Base-by-base conservation (phyloP, 2,113 vertebrate species). In the Notarius lentiginosus region DNA sequence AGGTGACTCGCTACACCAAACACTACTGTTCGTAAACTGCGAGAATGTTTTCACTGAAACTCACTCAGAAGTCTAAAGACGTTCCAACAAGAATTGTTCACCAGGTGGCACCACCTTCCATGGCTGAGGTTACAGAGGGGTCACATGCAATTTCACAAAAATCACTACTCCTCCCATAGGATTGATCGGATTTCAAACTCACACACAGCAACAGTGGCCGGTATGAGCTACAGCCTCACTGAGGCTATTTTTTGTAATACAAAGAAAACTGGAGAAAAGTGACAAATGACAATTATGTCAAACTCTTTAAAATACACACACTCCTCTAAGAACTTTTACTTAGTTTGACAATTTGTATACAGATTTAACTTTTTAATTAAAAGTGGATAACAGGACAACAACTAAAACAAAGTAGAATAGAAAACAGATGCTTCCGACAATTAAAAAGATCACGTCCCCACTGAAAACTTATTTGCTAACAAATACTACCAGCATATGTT, bases 381-480 rank as follows among this genome's bases (percentile, higher is more conserved):
- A 89, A 55, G 15, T 75, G 51, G 85, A 84, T 84, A 6, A 34
- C 7, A 27, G 82, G 41, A 15, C 68, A 61, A 86, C 63, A 75
- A 47, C 20, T 1, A 0, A 79, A 75, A 81, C 0, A 18, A 4
- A 58, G 27, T 84, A 24, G 72, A 55, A 34, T 10, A 30, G 15
- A 60, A 66, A 34, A 6, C 70, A 47, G 30, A 41, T 47, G 34
- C 34, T 72, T 20, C 24, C 61, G 55, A 49, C n/a, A 79, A 87
- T 86, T 65, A 30, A 55, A 86, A 89, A 89, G 83, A 77, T 89
- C 76, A 30, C 41, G 49, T 83, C 53, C 3, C 14, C 34, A 51
- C n/a, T 41, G 47, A 24, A 77, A 70, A 87, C 85, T 70, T 72
- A 85, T 85, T 70, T 85, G 79, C 70, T 72, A 86, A 84, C 66